phyloP scores from a whole-genome alignment of 2,797 vertebrate genomes.

The Silurus aristotelis region DNA sequence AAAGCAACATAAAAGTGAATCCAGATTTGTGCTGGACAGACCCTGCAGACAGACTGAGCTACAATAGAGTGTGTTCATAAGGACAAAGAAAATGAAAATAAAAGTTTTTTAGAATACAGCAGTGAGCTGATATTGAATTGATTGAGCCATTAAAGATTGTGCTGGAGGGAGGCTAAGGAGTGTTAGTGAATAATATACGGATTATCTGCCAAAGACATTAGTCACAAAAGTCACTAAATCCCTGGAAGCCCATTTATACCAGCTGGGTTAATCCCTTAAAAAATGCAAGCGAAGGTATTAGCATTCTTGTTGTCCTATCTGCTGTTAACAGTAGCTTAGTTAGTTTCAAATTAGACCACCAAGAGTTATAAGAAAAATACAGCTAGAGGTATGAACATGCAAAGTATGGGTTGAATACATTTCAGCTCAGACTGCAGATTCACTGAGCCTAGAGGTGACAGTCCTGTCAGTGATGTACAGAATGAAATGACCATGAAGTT shows the following conservation, averaged over 20 bases:
- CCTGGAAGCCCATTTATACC: background rate
- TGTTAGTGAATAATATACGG: too few species aligned
- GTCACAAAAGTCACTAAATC: too few species aligned
- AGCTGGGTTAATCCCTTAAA: background rate
- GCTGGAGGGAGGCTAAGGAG: background rate
- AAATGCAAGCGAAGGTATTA: background rate
- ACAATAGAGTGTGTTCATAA: background rate
- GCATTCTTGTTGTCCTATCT: background rate
- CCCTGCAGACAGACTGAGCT: background rate
- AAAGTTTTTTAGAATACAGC: background rate
- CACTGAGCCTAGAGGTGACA: background rate
- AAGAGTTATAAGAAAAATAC: background rate
- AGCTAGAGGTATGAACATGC: background rate
- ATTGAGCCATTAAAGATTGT: background rate
- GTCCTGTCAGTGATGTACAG: background rate
- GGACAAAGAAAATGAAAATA: background rate
- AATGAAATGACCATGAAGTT: too few species aligned
- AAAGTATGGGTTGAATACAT: background rate
- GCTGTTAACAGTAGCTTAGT: background rate
- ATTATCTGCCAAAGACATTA: background rate
- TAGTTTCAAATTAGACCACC: background rate
- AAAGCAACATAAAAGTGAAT: constrained; percentile 37
- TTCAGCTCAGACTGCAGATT: background rate
- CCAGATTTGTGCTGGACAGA: constrained; percentile 7
- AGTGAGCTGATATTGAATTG: background rate